These are phyloP conservation scores for Macropis europaea DNA, from an alignment of 2,888 invertebrate genomes.

Conservation along the genomic window DNA sequence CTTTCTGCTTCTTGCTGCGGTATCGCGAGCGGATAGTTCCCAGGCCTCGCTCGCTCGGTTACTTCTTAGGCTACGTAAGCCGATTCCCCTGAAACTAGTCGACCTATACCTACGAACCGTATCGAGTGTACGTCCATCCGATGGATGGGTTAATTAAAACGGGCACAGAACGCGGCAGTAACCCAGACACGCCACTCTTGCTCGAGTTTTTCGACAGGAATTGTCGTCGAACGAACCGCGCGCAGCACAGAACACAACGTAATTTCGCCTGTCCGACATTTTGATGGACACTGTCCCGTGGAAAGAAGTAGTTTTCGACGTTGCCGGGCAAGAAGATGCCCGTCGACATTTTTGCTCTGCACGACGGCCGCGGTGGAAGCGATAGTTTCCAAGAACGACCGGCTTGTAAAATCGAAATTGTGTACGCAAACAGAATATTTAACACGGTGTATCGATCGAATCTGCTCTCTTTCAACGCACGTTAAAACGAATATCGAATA, in stretches of 20 bases:
- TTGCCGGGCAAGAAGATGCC: background rate
- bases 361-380: background rate
- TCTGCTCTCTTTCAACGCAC: constrained; percentile 1
- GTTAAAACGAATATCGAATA: constrained; percentile 12
- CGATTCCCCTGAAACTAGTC: constrained; percentile 47
- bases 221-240: constrained; percentile 1
- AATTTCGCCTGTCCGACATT: constrained; percentile 22
- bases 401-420: background rate
- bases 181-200: constrained; percentile 14
- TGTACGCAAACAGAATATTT: too few species aligned
- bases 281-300: constrained; percentile 17
- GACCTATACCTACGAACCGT: constrained; percentile 47
- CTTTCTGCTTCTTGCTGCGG: constrained; percentile 57
- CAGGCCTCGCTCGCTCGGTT: constrained; percentile 61
- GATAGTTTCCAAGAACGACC: constrained; percentile 5
- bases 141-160: constrained; percentile 53
- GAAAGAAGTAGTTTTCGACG: constrained; percentile 26
- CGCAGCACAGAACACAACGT: background rate
- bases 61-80: constrained; percentile 54
- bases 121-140: constrained; percentile 30
- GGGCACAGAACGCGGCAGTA: constrained; percentile 32
- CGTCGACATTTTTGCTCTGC: background rate
- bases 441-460: background rate
- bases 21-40: constrained; percentile 62
- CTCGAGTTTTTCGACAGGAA: constrained; percentile 14